Base-by-base conservation (phyloP, 2,888 invertebrate species). In the Sphecodes monilicornis region DNA sequence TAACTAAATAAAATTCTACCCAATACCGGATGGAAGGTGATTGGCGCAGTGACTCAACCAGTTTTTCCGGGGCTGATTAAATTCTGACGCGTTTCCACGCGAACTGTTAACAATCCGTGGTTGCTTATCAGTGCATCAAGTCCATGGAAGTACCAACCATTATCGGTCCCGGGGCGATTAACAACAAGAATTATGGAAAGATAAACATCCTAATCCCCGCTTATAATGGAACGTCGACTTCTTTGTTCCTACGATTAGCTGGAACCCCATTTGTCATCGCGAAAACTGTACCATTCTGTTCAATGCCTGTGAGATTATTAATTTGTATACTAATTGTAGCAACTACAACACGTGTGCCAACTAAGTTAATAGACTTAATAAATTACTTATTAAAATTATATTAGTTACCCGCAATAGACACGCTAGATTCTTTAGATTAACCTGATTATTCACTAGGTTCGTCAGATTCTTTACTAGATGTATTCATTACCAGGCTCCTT, bases 131-230 rank as follows among this genome's bases (percentile, higher is more conserved):
- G 66, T 66, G 66, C 36, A 66, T 16, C 66, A 22, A 66, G 66
- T 66, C 66, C 32, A 29, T 73, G 78, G 73, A 78, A 68, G 66
- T 78, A n/a, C 36, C 6, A 4, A n/a, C 43, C 32, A 54, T 54
- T 78, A 78, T 68, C 41, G 11, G 68, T 10, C 22, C 10, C 29
- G 22, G 68, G 5, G n/a, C n/a, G 60, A 46, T 18, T n/a, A 54
- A 26, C 57, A 32, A 71, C 32, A 29, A 57, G 41, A 57, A 46
- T 75, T 66, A 22, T 29, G 16, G 29, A 10, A 32, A 32, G 71
- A 78, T 41, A 54, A 69, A 26, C 29, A 77, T 70, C 70, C 13
- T 46, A 54, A 76, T 54, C 18, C 22, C 11, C 39, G 36, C 16
- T 50, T 29, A 29, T 32, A 29, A 69, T 76, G 41, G 36, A 66